Conservation (phyloP, 2,113 vertebrate genomes). For the Tetrao urogallus region DNA sequence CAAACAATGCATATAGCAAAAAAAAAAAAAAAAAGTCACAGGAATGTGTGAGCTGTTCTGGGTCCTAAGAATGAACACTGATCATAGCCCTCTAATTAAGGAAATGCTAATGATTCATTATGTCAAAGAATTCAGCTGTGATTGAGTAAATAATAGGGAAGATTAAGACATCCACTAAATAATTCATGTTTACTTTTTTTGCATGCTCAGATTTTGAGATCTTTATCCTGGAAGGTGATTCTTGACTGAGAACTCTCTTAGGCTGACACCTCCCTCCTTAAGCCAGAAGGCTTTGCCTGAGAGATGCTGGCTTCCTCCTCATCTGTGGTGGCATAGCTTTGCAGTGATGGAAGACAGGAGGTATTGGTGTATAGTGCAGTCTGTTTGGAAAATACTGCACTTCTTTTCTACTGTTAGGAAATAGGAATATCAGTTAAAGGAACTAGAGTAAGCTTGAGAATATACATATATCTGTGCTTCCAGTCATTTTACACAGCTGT, state of each 20-base stretch:
- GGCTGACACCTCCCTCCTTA: not conserved
- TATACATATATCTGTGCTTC: not conserved
- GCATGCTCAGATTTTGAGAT: not conserved
- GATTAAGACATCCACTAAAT: not conserved
- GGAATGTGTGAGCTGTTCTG: not conserved
- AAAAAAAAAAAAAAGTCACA: rapidly evolving
- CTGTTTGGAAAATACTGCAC: not conserved
- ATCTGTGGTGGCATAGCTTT: not conserved
- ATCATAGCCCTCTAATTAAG: not conserved
- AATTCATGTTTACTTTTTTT: not conserved
- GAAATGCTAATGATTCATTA: not conserved
- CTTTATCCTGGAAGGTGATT: not conserved
- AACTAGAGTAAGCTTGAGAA: not conserved
- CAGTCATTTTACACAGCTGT: not conserved
- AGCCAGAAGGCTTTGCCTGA: not conserved
- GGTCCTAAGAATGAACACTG: not conserved
- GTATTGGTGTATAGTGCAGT: not conserved
- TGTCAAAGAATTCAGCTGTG: not conserved
- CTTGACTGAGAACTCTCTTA: not conserved
- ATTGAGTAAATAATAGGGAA: not conserved
- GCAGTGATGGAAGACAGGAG: not conserved
- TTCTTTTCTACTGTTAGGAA: not conserved
- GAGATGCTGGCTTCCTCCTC: not conserved
- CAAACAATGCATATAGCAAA: not conserved
- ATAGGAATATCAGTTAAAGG: not conserved